Evolutionary conservation across 2,888 invertebrate species (phyloP).

Genomic region (Ditylenchus weischeri): DNA sequence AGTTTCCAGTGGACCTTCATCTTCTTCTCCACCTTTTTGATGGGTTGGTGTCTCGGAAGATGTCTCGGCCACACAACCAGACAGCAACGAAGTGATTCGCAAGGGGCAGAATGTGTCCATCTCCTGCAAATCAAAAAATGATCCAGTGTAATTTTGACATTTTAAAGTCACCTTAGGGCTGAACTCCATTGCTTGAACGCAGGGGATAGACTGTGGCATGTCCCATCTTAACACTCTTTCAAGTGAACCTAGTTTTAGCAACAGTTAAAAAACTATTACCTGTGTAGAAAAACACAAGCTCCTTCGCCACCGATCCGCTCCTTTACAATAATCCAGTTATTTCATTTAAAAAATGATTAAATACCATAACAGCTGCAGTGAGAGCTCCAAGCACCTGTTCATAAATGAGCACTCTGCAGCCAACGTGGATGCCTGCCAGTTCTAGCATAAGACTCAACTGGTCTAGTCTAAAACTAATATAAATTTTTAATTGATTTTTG

Average conservation of each 20-base stretch:
- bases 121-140: slow-evolving; percentile 16
- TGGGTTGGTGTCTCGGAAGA: too few relatives aligned
- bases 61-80: neutral
- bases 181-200: slow-evolving; percentile 23
- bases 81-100: slow-evolving; percentile 27
- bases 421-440: slow-evolving; percentile 75
- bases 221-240: slow-evolving; percentile 2
- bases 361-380: slow-evolving; percentile 70
- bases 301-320: slow-evolving; percentile 71
- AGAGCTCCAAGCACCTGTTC: slow-evolving; percentile 83
- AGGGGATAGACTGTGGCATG: slow-evolving; percentile 29
- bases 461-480: slow-evolving; percentile 74
- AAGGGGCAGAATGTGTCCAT: slow-evolving; percentile 24
- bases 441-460: slow-evolving; percentile 82
- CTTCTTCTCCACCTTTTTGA: too few relatives aligned
- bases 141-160: neutral
- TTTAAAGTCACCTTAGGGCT: neutral
- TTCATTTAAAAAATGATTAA: too few relatives aligned
- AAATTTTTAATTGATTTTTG: neutral
- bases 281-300: slow-evolving; percentile 59
- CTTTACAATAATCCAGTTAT: too few relatives aligned
- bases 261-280: neutral
- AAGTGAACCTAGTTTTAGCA: too few relatives aligned
- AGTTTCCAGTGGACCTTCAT: too few relatives aligned
- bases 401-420: slow-evolving; percentile 68